Percentiles rank a stretch among this genome's conserved stretches.
These are phyloP conservation scores for Seira sanloemensis DNA, from an alignment of 2,888 invertebrate genomes.

Conservation along the genomic window DNA sequence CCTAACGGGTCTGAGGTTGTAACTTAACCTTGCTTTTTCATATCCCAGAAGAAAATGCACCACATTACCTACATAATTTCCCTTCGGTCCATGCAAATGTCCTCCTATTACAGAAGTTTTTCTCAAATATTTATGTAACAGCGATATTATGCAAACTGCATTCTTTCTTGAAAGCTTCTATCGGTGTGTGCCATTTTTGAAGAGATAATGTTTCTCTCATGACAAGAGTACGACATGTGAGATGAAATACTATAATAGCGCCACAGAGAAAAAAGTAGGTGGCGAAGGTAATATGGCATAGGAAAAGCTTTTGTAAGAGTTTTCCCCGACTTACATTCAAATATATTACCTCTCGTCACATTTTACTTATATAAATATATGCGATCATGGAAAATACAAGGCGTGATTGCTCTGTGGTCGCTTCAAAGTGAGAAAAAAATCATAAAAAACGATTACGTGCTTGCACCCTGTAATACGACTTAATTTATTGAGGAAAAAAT, in stretches of 20 bases:
- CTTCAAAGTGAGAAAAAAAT: constrained; percentile 4
- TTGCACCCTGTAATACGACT: not conserved
- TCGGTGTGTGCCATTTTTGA: not conserved
- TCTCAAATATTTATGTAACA: not conserved
- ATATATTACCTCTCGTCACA: too few species aligned
- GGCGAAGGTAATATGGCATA: not conserved
- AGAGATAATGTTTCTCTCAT: not conserved
- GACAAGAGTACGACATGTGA: not conserved
- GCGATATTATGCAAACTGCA: not conserved
- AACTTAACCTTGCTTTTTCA: constrained; percentile 50
- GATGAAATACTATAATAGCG: not conserved
- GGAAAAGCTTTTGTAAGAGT: too few species aligned
- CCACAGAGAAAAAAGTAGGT: not conserved
- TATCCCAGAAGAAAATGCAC: not conserved
- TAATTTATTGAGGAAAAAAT: not conserved
- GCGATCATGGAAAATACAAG: not conserved
- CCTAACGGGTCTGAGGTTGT: constrained; percentile 56
- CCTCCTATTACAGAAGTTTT: not conserved
- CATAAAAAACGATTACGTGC: not conserved
- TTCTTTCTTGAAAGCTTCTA: too few species aligned
- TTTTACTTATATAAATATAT: too few species aligned
- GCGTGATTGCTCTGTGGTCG: not conserved
- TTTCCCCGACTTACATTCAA: too few species aligned
- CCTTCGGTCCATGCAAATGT: not conserved
- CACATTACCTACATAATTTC: not conserved